Evolutionary conservation across 2,797 vertebrate genomes (phyloP), one percentile per base, ranked within the genome.

Genomic region (Oryzias sinensis): DNA sequence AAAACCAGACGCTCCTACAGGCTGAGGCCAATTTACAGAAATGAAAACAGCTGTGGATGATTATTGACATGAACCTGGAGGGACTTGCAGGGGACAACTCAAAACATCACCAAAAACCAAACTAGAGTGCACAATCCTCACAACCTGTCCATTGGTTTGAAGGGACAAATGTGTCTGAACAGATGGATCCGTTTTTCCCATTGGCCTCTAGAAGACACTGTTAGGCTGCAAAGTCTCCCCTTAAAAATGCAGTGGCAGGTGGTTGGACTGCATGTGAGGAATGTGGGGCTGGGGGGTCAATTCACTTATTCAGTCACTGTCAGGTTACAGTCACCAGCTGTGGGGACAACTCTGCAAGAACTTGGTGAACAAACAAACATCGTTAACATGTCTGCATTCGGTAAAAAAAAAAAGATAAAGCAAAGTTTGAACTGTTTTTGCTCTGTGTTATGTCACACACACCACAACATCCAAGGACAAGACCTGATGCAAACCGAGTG

Each of bases 171-270:
- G 33, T 27, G 27, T 27, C 6, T 6, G 33, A 60, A 62, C 41
- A 8, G 43, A 49, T 51, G 51, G 15, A 44, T 22, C 3, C 13
- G 52, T 57, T 64, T 22, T 74, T 60, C 49, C 13, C 54, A 22
- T 4, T 29, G 62, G 62, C 62, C 51, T 55, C 43, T n/a, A 52
- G 55, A 50, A 37, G 51, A 44, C 49, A 52, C 49, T 68, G 53
- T 24, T 54, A 56, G 41, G 43, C 72, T 50, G 46, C 52, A 77
- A 73, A 67, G 71, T 61, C 68, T 47, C 42, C 49, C 11, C 40
- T 22, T 6, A 40, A 64, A 60, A 51, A 47, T 18, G 62, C 70
- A 2, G 65, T 48, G 54, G 74, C 81, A 85, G 80, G 78, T 82
- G 84, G 40, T 51, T 43, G 56, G 56, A 33, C 53, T 62, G 24